Conservation (phyloP, 2,888 invertebrate species). For the Cephus rjabovi region DNA sequence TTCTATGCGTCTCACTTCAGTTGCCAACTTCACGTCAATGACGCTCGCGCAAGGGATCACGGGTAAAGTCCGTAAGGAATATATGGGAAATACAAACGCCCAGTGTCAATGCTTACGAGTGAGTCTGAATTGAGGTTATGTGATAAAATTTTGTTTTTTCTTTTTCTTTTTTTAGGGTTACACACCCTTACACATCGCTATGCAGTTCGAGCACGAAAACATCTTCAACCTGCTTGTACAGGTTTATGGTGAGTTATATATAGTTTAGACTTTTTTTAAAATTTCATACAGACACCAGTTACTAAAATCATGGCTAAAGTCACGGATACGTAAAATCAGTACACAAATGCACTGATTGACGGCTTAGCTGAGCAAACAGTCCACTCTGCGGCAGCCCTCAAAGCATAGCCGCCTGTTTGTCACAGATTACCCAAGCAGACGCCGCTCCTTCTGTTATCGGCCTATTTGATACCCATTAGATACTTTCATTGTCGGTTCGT, state of each 20-base stretch:
- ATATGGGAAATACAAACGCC: not conserved
- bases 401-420: conserved; percentile 41
- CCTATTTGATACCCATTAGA: conserved; percentile 33
- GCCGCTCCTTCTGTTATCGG: conserved; percentile 37
- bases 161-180: conserved; percentile 80
- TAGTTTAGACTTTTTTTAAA: not conserved
- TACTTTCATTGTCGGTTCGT: conserved; percentile 20
- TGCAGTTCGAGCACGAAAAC: conserved; percentile 89
- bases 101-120: not conserved
- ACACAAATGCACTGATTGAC: conserved; percentile 33
- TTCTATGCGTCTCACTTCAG: conserved; percentile 13
- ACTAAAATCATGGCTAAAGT: not conserved
- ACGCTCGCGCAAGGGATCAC: conserved; percentile 17
- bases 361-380: conserved; percentile 37
- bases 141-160: not conserved
- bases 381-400: conserved; percentile 32
- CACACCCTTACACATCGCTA: conserved; percentile 92
- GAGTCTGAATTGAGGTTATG: not conserved
- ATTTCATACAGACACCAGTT: not conserved
- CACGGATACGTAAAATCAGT: conserved; percentile 3
- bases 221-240: conserved; percentile 89
- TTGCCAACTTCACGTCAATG: conserved; percentile 4
- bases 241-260: conserved; percentile 82
- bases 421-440: conserved; percentile 41
- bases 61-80: not conserved